phyloP scores from a whole-genome alignment of 2,797 vertebrate species.

The Sphaeramia orbicularis region DNA sequence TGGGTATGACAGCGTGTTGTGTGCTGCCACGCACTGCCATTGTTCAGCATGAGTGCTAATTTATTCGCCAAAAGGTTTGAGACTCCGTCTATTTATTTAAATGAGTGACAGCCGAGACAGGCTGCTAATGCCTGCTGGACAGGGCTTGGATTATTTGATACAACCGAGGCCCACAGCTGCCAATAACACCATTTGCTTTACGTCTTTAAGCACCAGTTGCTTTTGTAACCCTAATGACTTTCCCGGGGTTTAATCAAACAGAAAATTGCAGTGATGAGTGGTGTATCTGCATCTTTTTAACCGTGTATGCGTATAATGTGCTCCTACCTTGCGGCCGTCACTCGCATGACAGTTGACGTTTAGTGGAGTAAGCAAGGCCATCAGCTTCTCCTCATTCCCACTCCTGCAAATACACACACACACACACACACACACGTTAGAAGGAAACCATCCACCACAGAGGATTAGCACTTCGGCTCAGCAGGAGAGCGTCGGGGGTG shows the following conservation, averaged over 20 bases:
- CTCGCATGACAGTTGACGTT: slow-evolving; percentile 99
- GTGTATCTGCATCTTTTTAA: not conserved
- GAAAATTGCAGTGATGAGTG: slow-evolving; percentile 18
- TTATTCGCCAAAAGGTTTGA: slow-evolving; percentile 43
- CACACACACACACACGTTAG: slow-evolving; percentile 34
- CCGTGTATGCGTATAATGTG: slow-evolving; percentile 81
- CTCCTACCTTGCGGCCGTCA: slow-evolving; percentile 95
- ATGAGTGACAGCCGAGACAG: slow-evolving; percentile 47
- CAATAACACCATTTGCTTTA: slow-evolving; percentile 28
- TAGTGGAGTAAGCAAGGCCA: slow-evolving; percentile 97
- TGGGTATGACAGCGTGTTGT: slow-evolving; percentile 8
- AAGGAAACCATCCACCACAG: slow-evolving; percentile 36
- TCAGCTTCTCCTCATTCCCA: slow-evolving; percentile 99
- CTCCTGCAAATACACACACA: slow-evolving; percentile 84
- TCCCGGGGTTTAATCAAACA: slow-evolving; percentile 15
- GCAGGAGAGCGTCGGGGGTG: slow-evolving; percentile 34
- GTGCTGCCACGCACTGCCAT: slow-evolving; percentile 21
- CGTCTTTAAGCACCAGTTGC: slow-evolving; percentile 1
- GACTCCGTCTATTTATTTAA: slow-evolving; percentile 56
- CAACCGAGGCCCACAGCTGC: slow-evolving; percentile 17
- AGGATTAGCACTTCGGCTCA: slow-evolving; percentile 57
- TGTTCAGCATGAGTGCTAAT: slow-evolving; percentile 39
- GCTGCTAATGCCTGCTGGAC: slow-evolving; percentile 37
- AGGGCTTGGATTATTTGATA: slow-evolving; percentile 37
- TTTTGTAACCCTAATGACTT: slow-evolving; percentile 27